phyloP scores from a whole-genome alignment of 2,888 invertebrate genomes.

The Homarus gammarus region DNA sequence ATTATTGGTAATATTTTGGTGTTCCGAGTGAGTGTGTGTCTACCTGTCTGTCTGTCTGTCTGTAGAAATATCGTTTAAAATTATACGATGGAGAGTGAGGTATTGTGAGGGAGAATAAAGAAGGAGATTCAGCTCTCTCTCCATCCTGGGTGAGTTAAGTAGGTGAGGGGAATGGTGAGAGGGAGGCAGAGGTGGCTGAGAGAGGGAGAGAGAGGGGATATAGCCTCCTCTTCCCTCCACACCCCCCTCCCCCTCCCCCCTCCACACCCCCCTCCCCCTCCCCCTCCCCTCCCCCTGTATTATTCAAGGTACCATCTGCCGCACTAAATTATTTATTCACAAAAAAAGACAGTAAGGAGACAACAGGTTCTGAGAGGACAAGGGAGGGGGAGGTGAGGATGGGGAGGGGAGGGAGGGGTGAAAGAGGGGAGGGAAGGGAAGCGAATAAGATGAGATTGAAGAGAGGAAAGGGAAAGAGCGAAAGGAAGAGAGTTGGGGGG shows the following conservation, averaged over 20 bases:
- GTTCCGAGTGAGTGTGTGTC: too few relatives aligned
- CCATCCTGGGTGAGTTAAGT: neutral
- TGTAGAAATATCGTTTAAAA: too few relatives aligned
- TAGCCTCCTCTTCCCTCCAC: too few relatives aligned
- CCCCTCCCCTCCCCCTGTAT: neutral
- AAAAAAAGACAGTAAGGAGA: conserved; percentile 7
- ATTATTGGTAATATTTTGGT: too few relatives aligned
- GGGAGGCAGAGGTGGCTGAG: neutral
- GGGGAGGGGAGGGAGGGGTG: neutral
- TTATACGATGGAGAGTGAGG: neutral
- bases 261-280: neutral
- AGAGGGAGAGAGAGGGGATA: neutral
- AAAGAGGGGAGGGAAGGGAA: neutral
- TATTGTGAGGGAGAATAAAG: neutral
- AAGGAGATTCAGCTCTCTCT: neutral
- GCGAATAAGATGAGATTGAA: neutral
- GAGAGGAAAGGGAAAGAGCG: neutral
- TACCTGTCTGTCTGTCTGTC: too few relatives aligned
- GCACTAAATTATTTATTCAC: conserved; percentile 1
- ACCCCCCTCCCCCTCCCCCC: neutral
- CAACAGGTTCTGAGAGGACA: neutral
- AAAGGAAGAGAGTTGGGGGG: too few relatives aligned
- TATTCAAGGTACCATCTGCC: neutral
- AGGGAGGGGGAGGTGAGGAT: neutral
- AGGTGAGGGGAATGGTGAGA: neutral